Evolutionary conservation across 2,888 invertebrate genomes (phyloP), one percentile per base, ranked within the genome.

Genomic region (Pemphredon lugubris): DNA sequence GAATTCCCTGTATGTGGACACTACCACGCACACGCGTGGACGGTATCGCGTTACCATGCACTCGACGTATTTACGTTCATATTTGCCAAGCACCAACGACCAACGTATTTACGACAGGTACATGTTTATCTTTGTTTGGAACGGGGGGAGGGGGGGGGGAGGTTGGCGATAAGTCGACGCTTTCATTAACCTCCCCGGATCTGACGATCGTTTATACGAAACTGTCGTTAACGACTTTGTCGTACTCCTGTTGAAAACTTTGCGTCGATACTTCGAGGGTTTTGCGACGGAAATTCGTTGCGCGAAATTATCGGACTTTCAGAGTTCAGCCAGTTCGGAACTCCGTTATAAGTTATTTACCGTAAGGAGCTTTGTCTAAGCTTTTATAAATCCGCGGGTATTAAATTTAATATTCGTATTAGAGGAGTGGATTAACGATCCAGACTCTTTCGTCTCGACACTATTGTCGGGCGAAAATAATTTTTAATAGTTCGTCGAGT

Each of bases 321-420:
- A 7, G 63, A 71, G 77, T 77, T 77, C 47, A 34, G 26, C 23
- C 32, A 26, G 60, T 45, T 23, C 57, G 13, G 53, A 74, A 74
- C 55, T 71, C 48, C 5, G 58, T 53, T 67, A 48, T 50, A 65
- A 77, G 77, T 68, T 77, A 67, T 77, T 77, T 70, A 66, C 59
- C 51, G 21, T 71, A 77, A 71, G 74, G 44, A 77, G 77, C 77
- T 74, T 71, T 59, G 44, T 34, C 32, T 42, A 68, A 65, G 74
- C 67, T 68, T 74, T 61, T 59, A 59, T 71, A 74, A 77, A 77
- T 68, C 71, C 64, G 20, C 3, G 16, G 50, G 53, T 55, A 64
- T 68, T 76, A 55, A 63, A 63, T 64, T 59, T 67, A 65, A 45
- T 59, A 42, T 58, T 48, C 32, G 42, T 55, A 30, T 58, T 42